A percentile compares a stretch with the other conserved stretches of the same genome.
Evolutionary conservation across 2,113 vertebrate genomes (phyloP).

Genomic region (Corythoichthys haematopterus): DNA sequence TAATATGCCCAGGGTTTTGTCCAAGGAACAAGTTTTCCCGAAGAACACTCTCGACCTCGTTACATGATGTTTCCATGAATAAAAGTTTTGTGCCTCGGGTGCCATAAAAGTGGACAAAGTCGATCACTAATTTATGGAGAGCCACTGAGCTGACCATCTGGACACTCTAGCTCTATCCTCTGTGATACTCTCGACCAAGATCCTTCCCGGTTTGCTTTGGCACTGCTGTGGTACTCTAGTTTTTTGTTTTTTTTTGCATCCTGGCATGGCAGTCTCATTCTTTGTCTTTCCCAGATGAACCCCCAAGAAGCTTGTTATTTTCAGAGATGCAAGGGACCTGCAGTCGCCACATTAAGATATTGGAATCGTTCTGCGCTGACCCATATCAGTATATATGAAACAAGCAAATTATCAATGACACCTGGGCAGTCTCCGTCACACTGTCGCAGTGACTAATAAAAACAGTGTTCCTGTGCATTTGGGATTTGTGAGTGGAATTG

Average conservation of each 20-base stretch:
- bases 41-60: constrained; percentile 14
- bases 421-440: constrained; percentile 59
- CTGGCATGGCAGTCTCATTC: constrained; percentile 10
- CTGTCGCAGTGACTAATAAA: constrained; percentile 67
- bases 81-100: constrained; percentile 37
- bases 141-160: constrained; percentile 64
- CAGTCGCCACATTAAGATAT: constrained; percentile 28
- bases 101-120: constrained; percentile 28
- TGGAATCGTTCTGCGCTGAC: constrained; percentile 61
- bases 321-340: not conserved
- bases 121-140: constrained; percentile 55
- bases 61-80: constrained; percentile 22
- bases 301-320: not conserved
- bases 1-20: constrained; percentile 37
- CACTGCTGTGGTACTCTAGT: constrained; percentile 37
- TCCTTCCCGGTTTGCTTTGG: constrained; percentile 54
- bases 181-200: constrained; percentile 34
- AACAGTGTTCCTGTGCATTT: constrained; percentile 54
- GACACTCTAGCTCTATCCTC: constrained; percentile 36
- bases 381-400: constrained; percentile 66
- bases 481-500: not conserved
- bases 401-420: constrained; percentile 72
- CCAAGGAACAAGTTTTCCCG: constrained; percentile 23
- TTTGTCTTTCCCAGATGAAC: not conserved
- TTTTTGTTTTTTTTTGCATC: constrained; percentile 62